These are phyloP conservation scores for Raja brachyura DNA, from an alignment of 2,113 vertebrate genomes.

Conservation along the genomic window DNA sequence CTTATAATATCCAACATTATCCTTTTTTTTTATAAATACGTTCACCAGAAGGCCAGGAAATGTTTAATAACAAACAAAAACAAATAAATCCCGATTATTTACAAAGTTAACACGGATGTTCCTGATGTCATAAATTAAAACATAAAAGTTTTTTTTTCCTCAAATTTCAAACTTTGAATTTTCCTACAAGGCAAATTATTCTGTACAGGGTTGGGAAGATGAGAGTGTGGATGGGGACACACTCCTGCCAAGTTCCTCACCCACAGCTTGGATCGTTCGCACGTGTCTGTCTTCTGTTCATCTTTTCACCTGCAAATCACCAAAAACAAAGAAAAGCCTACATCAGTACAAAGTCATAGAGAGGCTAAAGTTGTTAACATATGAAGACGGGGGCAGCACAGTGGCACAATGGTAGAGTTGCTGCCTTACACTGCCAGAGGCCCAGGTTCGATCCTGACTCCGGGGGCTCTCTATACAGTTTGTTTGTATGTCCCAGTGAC, in stretches of 20 bases:
- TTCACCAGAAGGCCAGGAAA: constrained; percentile 45
- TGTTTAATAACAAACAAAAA: constrained; percentile 14
- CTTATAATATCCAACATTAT: constrained; percentile 51
- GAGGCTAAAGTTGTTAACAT: background rate
- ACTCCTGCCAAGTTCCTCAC: background rate
- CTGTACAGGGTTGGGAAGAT: constrained; percentile 42
- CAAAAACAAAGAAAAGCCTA: background rate
- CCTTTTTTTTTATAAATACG: constrained; percentile 66
- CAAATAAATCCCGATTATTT: constrained; percentile 48
- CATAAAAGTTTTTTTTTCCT: constrained; percentile 46
- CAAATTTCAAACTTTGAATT: constrained; percentile 6
- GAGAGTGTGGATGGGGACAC: constrained; percentile 27
- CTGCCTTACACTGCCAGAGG: no score
- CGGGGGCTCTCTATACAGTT: no score
- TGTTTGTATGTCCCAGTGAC: no score
- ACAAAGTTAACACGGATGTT: constrained; percentile 45
- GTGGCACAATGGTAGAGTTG: no score
- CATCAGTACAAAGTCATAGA: background rate
- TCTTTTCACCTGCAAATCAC: constrained; percentile 59
- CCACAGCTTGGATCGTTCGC: constrained; percentile 3
- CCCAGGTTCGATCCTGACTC: no score
- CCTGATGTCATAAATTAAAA: constrained; percentile 40
- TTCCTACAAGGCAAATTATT: constrained; percentile 45
- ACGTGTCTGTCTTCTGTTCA: constrained; percentile 48
- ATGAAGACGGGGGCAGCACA: background rate